These are phyloP conservation scores for Plusia festucae DNA, from an alignment of 2,888 invertebrate species.

Conservation along the genomic window DNA sequence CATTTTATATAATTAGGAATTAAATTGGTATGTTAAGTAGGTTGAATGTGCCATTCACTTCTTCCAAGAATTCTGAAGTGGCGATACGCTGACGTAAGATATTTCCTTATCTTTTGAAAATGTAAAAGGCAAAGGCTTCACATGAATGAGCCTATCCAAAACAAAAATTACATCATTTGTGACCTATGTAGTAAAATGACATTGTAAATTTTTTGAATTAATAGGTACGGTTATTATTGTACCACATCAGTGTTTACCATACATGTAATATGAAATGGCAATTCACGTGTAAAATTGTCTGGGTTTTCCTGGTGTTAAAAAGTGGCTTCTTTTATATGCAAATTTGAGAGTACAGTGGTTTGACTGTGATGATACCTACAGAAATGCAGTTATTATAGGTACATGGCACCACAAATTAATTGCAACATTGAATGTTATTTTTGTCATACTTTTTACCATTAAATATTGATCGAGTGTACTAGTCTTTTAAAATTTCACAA, in stretches of 20 bases:
- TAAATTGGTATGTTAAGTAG: not conserved
- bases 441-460: not conserved
- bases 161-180: not conserved
- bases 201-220: no score
- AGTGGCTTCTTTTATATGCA: slow-evolving; percentile 1
- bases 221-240: no score
- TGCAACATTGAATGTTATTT: no score
- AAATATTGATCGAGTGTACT: not conserved
- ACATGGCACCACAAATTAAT: no score
- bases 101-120: not conserved
- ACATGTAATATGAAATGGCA: no score
- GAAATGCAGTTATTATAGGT: not conserved
- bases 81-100: not conserved
- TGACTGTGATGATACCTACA: no score
- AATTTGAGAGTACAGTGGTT: not conserved
- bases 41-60: not conserved
- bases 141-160: not conserved
- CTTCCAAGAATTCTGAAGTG: not conserved
- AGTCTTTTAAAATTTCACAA: not conserved
- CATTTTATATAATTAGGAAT: not conserved
- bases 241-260: no score
- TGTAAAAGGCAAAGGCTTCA: not conserved
- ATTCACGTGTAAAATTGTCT: no score
- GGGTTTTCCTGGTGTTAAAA: not conserved
- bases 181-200: not conserved